Base-by-base conservation (phyloP, 1,140 invertebrate species). In the Drosophila ogumai region DNA sequence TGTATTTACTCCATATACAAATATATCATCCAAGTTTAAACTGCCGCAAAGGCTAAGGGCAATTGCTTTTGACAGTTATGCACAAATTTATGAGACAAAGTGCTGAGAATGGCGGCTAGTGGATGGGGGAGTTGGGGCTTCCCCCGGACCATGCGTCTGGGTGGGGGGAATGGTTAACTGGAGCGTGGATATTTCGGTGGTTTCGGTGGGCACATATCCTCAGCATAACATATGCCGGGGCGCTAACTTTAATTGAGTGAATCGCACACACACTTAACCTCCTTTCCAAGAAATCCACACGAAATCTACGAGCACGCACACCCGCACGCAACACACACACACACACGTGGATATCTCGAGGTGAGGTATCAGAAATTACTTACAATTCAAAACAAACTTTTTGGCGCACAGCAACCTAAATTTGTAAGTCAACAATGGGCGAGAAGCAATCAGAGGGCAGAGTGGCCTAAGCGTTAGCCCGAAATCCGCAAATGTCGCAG, bases 371-470 rank as follows among this genome's bases (percentile, higher is more conserved):
- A 87, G 87, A 87, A 87, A 87, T 87, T 87, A 87, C 84, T 87
- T 87, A 88, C 84, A 87, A 87, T 90, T 87, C 84, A 87, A 88
- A 87, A 87, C 84, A 87, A 87, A 87, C 84, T 87, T 87, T 87
- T 88, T 66, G 56, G 56, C 85, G 80, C 71, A 82, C 71, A 79
- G 80, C 68, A 88, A 79, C 84, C 85, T 80, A 87, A 87, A 88
- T 87, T 87, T 87, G 84, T 88, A 90, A 87, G 84, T 87, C 84
- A 87, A 87, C 84, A 87, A 86, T 88, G 79, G 76, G 55, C 46
- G 44, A 66, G 44, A 59, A 50, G 58, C 57, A 68, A 52, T 52
- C 34, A 32, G 25, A 28, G 25, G 54, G 19, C 22, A 57, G 63
- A 60, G 74, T 77, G 75, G 49, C 43, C 67, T 68, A 77, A 84